These are phyloP conservation scores for Gonocerus acuteangulatus DNA, from an alignment of 2,888 invertebrate species.

Conservation along the genomic window DNA sequence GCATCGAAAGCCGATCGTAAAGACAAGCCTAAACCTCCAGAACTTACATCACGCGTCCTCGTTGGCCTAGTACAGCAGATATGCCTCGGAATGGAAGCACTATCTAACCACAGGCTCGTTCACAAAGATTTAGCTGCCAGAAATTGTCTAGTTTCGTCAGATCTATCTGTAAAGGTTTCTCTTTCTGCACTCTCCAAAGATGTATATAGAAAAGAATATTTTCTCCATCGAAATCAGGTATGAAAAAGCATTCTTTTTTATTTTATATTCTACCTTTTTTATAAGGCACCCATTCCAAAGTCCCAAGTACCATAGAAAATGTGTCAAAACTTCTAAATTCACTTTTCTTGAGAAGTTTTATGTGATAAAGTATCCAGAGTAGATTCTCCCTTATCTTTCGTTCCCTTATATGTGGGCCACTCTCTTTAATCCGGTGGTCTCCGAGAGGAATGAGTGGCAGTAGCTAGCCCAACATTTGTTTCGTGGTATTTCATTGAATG, in stretches of 20 bases:
- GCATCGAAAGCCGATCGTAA: slow-evolving; percentile 50
- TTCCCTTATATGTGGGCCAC: too few species aligned
- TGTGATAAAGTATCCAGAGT: too few species aligned
- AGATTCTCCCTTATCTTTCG: too few species aligned
- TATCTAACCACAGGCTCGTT: slow-evolving; percentile 66
- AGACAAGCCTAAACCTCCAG: slow-evolving; percentile 40
- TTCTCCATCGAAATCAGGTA: slow-evolving; percentile 70
- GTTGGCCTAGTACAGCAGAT: slow-evolving; percentile 65
- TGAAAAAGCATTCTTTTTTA: too few species aligned
- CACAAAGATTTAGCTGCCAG: slow-evolving; percentile 87
- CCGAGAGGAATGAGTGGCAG: too few species aligned
- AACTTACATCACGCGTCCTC: slow-evolving; percentile 51
- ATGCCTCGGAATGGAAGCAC: slow-evolving; percentile 71
- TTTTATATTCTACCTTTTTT: neutral
- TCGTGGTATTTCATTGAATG: too few species aligned
- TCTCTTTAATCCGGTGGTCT: too few species aligned
- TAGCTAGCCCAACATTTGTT: too few species aligned
- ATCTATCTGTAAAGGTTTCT: slow-evolving; percentile 74
- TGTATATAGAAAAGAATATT: slow-evolving; percentile 84
- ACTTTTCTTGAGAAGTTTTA: too few species aligned
- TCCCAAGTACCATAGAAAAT: too few species aligned
- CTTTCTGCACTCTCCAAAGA: slow-evolving; percentile 71
- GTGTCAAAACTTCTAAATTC: too few species aligned
- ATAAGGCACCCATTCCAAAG: too few species aligned
- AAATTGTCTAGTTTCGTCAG: slow-evolving; percentile 80